These are phyloP conservation scores for Pedetes capensis DNA, from an alignment of 2,113 vertebrate species.

Conservation along the genomic window DNA sequence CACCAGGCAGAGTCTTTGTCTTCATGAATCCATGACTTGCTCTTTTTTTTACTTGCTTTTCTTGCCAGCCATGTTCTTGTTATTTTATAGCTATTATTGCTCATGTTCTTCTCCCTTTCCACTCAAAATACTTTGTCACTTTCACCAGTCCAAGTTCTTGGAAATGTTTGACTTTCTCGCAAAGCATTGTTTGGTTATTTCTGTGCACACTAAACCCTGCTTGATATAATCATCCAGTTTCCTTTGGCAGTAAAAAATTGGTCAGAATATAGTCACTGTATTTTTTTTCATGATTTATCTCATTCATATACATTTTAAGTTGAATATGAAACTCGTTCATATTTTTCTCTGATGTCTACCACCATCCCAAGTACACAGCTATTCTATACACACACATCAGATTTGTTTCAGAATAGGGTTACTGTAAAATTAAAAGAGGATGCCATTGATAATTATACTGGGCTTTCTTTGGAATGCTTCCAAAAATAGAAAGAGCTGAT, in stretches of 20 bases:
- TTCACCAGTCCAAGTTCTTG: background rate
- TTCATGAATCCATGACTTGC: background rate
- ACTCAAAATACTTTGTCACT: background rate
- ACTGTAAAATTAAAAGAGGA: background rate
- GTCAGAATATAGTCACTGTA: background rate
- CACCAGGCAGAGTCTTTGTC: background rate
- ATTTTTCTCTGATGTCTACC: background rate
- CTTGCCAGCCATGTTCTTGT: background rate
- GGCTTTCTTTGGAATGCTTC: constrained; percentile 20
- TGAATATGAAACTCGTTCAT: background rate
- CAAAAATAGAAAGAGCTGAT: background rate
- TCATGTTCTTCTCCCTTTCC: background rate
- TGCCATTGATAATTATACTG: background rate
- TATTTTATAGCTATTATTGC: background rate
- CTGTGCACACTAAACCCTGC: background rate
- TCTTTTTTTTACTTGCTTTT: background rate
- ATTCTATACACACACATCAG: background rate
- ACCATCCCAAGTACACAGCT: background rate
- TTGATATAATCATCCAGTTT: background rate
- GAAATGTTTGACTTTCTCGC: background rate
- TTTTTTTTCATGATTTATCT: constrained; percentile 35
- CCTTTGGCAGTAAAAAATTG: background rate
- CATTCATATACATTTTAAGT: background rate
- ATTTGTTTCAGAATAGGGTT: background rate
- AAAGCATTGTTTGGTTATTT: background rate